These are phyloP conservation scores for Apomyelois bistriatella DNA, from an alignment of 2,888 invertebrate genomes.

Conservation along the genomic window DNA sequence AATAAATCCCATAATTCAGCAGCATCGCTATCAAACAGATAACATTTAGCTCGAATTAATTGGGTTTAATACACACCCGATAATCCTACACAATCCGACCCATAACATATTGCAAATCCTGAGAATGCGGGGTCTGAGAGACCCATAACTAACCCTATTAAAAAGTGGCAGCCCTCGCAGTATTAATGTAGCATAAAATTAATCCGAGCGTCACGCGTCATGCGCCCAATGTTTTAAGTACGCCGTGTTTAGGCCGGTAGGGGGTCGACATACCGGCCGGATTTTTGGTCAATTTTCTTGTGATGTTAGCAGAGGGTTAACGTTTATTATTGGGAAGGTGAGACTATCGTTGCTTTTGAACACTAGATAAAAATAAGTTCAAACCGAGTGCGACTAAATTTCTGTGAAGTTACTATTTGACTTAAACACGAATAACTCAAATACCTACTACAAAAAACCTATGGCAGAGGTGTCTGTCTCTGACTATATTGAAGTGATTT, in stretches of 20 bases:
- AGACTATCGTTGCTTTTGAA: too few relatives aligned
- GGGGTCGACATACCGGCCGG: conserved; percentile 27
- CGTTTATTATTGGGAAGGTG: neutral
- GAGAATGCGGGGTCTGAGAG: conserved; percentile 49
- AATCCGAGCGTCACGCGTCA: conserved; percentile 67
- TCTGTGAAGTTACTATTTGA: too few relatives aligned
- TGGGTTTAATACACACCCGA: conserved; percentile 42
- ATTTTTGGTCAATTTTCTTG: conserved; percentile 21
- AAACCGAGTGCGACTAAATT: too few relatives aligned
- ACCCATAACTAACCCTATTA: conserved; percentile 76
- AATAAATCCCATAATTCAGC: neutral
- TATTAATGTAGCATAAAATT: conserved; percentile 79
- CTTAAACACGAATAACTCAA: too few relatives aligned
- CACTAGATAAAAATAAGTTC: too few relatives aligned
- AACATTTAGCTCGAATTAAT: conserved; percentile 30
- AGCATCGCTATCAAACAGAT: conserved; percentile 15
- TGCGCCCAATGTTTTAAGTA: conserved; percentile 59
- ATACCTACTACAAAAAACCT: too few relatives aligned
- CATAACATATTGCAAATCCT: conserved; percentile 64
- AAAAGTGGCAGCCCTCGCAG: conserved; percentile 66
- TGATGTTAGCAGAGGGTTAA: conserved; percentile 1
- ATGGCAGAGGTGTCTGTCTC: too few relatives aligned
- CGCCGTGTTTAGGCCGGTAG: conserved; percentile 30
- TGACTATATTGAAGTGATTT: too few relatives aligned
- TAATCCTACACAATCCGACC: conserved; percentile 52